These are phyloP conservation scores for Aythya fuligula DNA, from an alignment of 2,797 vertebrate genomes.

Conservation along the genomic window DNA sequence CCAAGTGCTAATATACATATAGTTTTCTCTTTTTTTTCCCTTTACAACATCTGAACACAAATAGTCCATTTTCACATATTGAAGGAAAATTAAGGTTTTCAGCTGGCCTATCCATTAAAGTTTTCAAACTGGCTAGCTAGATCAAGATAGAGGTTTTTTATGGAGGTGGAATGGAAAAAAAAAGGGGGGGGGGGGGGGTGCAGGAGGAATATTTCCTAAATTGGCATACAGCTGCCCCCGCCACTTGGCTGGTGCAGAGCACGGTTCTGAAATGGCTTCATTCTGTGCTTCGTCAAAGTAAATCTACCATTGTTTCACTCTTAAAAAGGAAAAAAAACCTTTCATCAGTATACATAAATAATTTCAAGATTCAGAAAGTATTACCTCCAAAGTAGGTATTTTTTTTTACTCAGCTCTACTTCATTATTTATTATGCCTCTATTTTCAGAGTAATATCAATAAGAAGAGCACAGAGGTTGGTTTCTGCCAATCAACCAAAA, in stretches of 20 bases:
- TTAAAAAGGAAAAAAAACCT: too few relatives aligned
- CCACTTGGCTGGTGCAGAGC: not conserved
- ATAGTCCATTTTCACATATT: not conserved
- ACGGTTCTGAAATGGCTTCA: not conserved
- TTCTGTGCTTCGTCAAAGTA: not conserved
- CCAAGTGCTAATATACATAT: rapidly evolving
- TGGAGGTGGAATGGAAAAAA: not conserved
- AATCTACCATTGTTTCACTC: not conserved
- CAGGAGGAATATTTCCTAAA: not conserved
- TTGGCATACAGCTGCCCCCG: not conserved
- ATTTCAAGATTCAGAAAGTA: not conserved
- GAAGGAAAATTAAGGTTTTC: not conserved
- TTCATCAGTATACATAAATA: not conserved
- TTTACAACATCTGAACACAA: not conserved
- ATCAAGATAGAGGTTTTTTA: not conserved
- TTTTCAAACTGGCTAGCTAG: not conserved
- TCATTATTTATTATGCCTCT: not conserved
- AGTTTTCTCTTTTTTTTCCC: not conserved
- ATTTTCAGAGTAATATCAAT: not conserved
- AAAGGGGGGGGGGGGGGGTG: rapidly evolving
- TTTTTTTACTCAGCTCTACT: not conserved
- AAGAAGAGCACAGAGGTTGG: not conserved
- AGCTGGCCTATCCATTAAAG: not conserved
- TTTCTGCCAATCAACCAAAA: not conserved
- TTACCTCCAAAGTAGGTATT: not conserved